Evolutionary conservation across 2,113 vertebrate species (phyloP), one percentile per base, ranked within the genome.

Genomic region (Neolamprologus kungweensis): DNA sequence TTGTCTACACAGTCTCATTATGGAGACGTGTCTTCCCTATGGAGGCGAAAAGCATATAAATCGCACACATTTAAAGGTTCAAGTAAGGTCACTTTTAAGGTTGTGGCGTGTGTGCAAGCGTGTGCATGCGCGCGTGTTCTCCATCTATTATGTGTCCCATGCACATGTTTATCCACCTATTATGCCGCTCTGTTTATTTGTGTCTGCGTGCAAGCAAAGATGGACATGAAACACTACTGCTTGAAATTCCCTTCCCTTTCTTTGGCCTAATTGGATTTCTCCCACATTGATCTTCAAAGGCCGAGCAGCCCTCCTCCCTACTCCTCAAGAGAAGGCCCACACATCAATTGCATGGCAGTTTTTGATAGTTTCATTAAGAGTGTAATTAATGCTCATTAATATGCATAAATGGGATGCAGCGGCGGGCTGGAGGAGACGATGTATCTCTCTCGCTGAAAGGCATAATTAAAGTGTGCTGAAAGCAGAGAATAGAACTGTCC

Each of bases 381-480:
- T 88, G 92, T 96, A 96, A 96, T 96, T 96, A 96, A 96, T 95
- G 91, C 94, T 96, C 84, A 96, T 97, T 96, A 96, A 96, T 96
- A 96, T 96, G 96, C 92, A 96, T 95, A 95, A 90, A 95, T 92
- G 82, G 87, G 92, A 95, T 93, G 94, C 89, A 87, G 79, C 80
- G 55, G 88, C 9, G n/a, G 87, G 90, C 91, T 83, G 89, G 50
- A 86, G 91, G 91, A 92, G 91, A 87, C 82, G 87, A 95, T 92
- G 87, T 90, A 94, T 94, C 95, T 94, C 89, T 68, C 89, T 81
- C 83, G 81, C 91, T 95, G 90, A 95, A 95, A 95, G 91, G 89
- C 88, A 6, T 96, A 95, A 97, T 96, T 96, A 96, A 96, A 96
- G 91, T 89, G 87, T 51, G 83, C 85, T 84, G 92, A 95, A 93